Base-by-base conservation (phyloP, 1,140 invertebrate species). In the Carposina sasakii region DNA sequence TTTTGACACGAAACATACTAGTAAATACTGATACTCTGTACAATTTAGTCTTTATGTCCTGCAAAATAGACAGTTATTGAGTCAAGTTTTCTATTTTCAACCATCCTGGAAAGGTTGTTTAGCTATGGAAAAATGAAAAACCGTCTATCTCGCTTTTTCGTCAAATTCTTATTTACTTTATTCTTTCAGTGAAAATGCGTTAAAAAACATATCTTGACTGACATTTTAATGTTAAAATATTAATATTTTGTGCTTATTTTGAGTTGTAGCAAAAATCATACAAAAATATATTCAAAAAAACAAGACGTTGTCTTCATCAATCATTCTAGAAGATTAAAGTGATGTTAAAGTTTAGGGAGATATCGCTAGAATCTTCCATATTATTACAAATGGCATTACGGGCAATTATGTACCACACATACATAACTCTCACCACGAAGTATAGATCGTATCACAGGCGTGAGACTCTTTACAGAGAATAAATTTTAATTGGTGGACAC, bases 401-500 rank as follows among this genome's bases (percentile, higher is more conserved):
- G 63, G 66, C 56, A 70, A 75, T 75, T 75, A 75, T 64, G 24
- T 28, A 65, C 61, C 69, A 67, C 54, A 70, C 49, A 63, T 54
- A 69, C 63, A 71, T 66, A 67, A 67, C 60, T 58, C 65, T 73
- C 65, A 52, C 73, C 60, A 67, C 72, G 69, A 75, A 70, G 40
- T 50, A 21, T 75, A 72, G 71, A 68, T 58, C 16, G 12, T 21
- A 40, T 40, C 6, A 42, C 20, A 67, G 60, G 71, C 71, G 69
- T 72, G 69, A 72, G 71, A 74, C 41, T 58, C 54, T 62, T 64
- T 63, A 73, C 51, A 47, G 48, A 57, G 50, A 60, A 60, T 71
- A 67, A 68, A 74, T 65, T 73, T 74, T 78, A 76, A 76, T 81
- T 81, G 65, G 63, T 62, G 49, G 58, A 62, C 54, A 64, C 62